Conservation (phyloP, 2,113 vertebrate species). For the Corynorhinus townsendii region DNA sequence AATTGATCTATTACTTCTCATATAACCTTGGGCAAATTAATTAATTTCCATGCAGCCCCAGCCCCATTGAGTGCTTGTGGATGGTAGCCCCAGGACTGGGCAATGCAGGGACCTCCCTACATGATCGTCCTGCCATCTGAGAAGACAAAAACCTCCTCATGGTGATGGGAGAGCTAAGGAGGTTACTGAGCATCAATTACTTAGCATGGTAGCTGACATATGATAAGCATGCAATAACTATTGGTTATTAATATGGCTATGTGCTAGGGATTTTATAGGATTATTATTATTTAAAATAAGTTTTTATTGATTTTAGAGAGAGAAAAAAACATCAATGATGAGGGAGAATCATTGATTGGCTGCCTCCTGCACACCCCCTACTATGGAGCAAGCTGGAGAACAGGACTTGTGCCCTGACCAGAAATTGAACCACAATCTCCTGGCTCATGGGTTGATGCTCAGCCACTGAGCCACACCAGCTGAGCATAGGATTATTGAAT, state of each 20-base stretch:
- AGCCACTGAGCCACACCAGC: too few relatives aligned
- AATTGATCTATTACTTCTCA: background rate
- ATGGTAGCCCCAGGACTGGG: background rate
- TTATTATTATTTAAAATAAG: background rate
- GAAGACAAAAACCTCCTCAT: background rate
- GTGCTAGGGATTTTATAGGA: background rate
- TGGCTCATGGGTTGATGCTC: too few relatives aligned
- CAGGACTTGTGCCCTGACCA: too few relatives aligned
- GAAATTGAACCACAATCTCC: too few relatives aligned
- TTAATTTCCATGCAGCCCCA: background rate
- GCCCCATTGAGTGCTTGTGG: background rate
- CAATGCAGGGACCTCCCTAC: background rate
- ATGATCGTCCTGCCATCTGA: background rate
- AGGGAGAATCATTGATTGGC: too few relatives aligned
- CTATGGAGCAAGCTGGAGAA: too few relatives aligned
- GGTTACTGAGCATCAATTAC: background rate
- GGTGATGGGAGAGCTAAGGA: background rate
- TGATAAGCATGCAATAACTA: background rate
- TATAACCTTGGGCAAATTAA: background rate
- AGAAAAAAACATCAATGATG: too few relatives aligned
- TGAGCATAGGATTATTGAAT: background rate
- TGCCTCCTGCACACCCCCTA: too few relatives aligned
- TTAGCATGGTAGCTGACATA: background rate
- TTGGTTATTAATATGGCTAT: background rate
- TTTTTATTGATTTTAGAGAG: too few relatives aligned